A percentile compares a stretch with the other conserved stretches of the same genome.
These are phyloP conservation scores for Stenchaetothrips biformis DNA, from an alignment of 2,888 invertebrate genomes.

Conservation along the genomic window DNA sequence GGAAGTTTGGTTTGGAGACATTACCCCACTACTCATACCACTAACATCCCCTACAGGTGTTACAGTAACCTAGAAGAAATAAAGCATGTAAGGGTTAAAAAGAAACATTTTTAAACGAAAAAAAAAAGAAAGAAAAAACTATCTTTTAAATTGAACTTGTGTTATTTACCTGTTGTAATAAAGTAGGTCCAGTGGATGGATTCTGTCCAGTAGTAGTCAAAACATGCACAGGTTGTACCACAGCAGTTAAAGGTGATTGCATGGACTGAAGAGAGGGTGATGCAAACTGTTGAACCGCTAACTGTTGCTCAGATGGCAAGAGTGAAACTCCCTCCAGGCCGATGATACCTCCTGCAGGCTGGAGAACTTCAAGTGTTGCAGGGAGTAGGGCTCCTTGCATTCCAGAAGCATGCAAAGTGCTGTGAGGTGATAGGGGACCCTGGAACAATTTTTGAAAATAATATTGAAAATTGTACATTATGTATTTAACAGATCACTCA, in stretches of 20 bases:
- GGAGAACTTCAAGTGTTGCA: conserved; percentile 31
- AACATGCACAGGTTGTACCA: conserved; percentile 18
- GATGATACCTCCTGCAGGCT: conserved; percentile 17
- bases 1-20: conserved; percentile 35
- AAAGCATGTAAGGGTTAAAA: not conserved
- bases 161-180: not conserved
- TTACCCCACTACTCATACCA: conserved; percentile 35
- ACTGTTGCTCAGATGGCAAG: not conserved
- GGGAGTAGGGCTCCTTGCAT: conserved; percentile 29
- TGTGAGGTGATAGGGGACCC: conserved; percentile 48
- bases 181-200: not conserved
- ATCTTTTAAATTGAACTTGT: too few relatives aligned
- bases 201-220: not conserved
- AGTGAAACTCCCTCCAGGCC: conserved; percentile 11
- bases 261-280: not conserved
- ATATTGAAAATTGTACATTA: not conserved
- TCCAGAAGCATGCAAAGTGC: conserved; percentile 42
- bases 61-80: not conserved
- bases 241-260: not conserved
- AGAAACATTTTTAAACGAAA: not conserved
- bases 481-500: too few relatives aligned
- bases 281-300: conserved; percentile 14
- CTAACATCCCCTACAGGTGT: conserved; percentile 33
- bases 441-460: conserved; percentile 36
- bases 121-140: not conserved